Conservation (phyloP, 2,797 vertebrate species). For the Trachops cirrhosus region DNA sequence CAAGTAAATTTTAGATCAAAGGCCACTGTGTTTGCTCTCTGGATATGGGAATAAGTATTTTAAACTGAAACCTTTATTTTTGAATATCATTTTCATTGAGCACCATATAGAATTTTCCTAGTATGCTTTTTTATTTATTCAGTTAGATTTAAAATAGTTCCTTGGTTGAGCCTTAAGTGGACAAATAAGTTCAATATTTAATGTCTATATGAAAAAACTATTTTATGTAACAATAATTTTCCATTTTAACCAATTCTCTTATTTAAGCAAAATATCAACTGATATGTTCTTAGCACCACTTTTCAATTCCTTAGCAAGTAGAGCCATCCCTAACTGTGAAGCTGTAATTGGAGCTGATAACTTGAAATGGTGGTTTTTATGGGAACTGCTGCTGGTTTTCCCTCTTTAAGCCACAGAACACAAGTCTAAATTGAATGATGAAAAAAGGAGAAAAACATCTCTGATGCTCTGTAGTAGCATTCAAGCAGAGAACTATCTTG, state of each 20-base stretch:
- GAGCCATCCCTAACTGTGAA: slow-evolving; percentile 3
- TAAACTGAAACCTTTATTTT: neutral
- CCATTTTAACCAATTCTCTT: neutral
- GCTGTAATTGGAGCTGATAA: slow-evolving; percentile 31
- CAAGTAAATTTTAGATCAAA: neutral
- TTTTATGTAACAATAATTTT: neutral
- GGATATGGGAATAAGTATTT: neutral
- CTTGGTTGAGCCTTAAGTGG: neutral
- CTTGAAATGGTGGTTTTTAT: slow-evolving; percentile 44
- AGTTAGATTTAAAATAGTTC: neutral
- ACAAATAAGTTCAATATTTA: neutral
- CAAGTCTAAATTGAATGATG: slow-evolving; percentile 49
- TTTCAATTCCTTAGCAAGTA: slow-evolving; percentile 7
- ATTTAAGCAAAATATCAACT: neutral
- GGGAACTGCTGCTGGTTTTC: slow-evolving; percentile 31
- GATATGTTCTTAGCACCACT: neutral
- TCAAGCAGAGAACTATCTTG: slow-evolving; percentile 29
- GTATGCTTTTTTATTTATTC: neutral
- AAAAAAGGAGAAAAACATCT: neutral
- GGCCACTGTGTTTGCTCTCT: neutral
- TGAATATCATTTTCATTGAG: neutral
- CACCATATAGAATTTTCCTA: neutral
- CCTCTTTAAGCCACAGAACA: neutral
- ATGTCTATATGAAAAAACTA: neutral
- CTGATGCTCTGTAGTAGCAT: neutral